Base-by-base conservation (phyloP, 2,888 invertebrate species). In the Malthinus seriepunctatus region DNA sequence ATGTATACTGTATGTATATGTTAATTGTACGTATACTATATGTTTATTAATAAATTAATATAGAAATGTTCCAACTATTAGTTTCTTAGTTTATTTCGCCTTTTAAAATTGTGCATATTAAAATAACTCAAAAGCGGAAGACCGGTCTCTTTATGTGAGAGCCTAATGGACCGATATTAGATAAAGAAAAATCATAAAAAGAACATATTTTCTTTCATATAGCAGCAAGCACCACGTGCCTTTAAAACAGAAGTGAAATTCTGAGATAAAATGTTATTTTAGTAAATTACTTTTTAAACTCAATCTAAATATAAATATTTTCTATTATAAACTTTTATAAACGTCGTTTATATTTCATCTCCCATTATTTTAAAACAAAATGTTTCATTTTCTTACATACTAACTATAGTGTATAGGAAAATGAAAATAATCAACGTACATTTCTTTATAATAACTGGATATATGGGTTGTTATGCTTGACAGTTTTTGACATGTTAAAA, bases 231-330 rank as follows among this genome's bases (percentile, higher is more conserved):
- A 56, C 58, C 62, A 62, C 62, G 62, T 62, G 62, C 58, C 62
- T 50, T 23, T 23, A 23, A 44, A 55, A 55, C 62, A 62, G 62
- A 62, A 62, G 39, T 46, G 56, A 62, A 58, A 58, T 62, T 62
- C 62, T 48, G 53, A 62, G 62, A 62, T 62, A 62, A 62, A 62
- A 62, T 62, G 62, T 62, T 62, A 62, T 62, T 62, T 62, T 62
- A 62, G 62, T 62, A 62, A 62, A 62, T 62, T 62, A 58, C 58
- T 62, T 55, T 60, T 60, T 55, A 59, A 23, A 54, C 59, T 35
- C 59, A 47, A 39, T 42, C 59, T 61, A 56, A 53, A 61, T 53
- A 61, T 61, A n/a, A n/a, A 61, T 38, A 48, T 54, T 59, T 51
- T 12, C 31, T 11, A 46, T 11, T 32, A 31, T 31, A 15, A 31